Percentiles rank a stretch among this genome's conserved stretches.
These are phyloP conservation scores for Cisticola juncidis DNA, from an alignment of 2,113 vertebrate genomes.

Conservation along the genomic window DNA sequence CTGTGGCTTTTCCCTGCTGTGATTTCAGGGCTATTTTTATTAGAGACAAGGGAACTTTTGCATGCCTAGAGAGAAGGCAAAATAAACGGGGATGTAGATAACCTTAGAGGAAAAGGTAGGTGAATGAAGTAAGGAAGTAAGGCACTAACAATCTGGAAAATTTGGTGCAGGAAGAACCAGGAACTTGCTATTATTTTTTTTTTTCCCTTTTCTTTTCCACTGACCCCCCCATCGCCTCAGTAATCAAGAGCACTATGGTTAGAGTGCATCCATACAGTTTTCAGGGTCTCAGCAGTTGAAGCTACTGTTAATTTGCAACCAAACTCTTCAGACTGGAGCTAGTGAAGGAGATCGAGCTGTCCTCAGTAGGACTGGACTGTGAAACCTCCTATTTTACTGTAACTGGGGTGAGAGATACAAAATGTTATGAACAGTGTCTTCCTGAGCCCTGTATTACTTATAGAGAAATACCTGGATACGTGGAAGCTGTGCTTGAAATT, in stretches of 20 bases:
- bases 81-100: neutral
- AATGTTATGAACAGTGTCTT: accelerated
- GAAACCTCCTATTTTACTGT: neutral
- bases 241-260: neutral
- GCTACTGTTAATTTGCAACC: neutral
- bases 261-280: neutral
- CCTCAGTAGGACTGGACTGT: neutral
- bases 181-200: neutral
- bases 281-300: neutral
- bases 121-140: neutral
- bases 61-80: neutral
- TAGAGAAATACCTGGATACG: neutral
- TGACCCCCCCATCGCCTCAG: neutral
- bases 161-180: neutral
- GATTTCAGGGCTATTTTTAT: conserved; percentile 20
- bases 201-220: accelerated
- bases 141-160: neutral
- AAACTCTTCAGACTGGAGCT: neutral
- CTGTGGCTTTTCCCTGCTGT: conserved; percentile 7
- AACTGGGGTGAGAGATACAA: neutral
- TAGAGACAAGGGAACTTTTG: neutral
- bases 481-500: neutral
- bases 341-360: neutral
- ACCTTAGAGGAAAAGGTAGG: neutral
- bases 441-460: neutral